Evolutionary conservation across 1,140 invertebrate species (phyloP).

Genomic region (Andrena cerasifolii): DNA sequence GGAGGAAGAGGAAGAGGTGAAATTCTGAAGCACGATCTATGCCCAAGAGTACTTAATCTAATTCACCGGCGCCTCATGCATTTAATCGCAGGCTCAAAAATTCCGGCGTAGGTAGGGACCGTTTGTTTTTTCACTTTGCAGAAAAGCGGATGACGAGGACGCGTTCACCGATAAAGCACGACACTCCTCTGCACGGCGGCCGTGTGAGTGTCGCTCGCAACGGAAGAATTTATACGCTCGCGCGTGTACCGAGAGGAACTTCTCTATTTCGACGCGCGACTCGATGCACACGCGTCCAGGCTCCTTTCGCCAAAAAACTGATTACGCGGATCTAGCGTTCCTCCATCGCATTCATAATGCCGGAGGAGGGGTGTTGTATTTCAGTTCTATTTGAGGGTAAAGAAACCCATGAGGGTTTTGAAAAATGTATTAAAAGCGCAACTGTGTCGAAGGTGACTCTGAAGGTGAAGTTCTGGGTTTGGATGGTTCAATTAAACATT

Average conservation of each 20-base stretch:
- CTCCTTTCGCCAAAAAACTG: background rate
- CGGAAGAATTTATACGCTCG: conserved; percentile 14
- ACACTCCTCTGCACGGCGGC: background rate
- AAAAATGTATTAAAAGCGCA: no score
- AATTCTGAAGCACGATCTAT: conserved; percentile 50
- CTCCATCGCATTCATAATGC: no score
- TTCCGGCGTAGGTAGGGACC: conserved; percentile 16
- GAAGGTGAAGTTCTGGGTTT: no score
- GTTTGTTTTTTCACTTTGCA: conserved; percentile 45
- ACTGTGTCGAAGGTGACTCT: no score
- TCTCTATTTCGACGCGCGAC: background rate
- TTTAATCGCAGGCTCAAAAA: conserved; percentile 56
- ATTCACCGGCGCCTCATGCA: conserved; percentile 49
- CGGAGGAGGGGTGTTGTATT: no score
- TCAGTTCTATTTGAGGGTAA: no score
- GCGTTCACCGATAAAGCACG: conserved; percentile 42
- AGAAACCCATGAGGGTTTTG: no score
- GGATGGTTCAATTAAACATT: no score
- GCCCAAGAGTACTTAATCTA: conserved; percentile 53
- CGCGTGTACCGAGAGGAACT: background rate
- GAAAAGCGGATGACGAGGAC: conserved; percentile 17
- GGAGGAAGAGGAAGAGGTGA: conserved; percentile 4
- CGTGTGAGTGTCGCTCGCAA: background rate
- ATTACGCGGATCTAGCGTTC: no score
- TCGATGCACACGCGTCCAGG: background rate